Percentiles rank a stretch among this genome's conserved stretches.
These are phyloP conservation scores for Tetranychus truncatus DNA, from an alignment of 2,888 invertebrate species.

Conservation along the genomic window DNA sequence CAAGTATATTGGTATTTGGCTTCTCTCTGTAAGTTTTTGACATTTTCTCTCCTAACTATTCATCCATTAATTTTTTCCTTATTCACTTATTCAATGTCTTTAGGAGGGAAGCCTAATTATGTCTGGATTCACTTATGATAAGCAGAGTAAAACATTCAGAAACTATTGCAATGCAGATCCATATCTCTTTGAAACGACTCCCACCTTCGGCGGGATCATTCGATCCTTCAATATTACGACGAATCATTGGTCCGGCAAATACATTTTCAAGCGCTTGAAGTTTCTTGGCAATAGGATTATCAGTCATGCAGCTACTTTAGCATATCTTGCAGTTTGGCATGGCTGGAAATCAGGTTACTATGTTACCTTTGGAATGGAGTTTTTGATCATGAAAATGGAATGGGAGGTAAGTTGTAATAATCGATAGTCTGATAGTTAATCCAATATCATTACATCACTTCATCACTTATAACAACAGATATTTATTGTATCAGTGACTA, in stretches of 20 bases:
- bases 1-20: conserved; percentile 85
- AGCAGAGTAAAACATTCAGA: conserved; percentile 44
- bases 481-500: too few species aligned
- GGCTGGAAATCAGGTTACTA: conserved; percentile 88
- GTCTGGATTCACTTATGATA: conserved; percentile 50
- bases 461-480: too few species aligned
- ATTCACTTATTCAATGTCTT: neutral
- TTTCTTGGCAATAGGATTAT: conserved; percentile 60
- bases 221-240: conserved; percentile 87
- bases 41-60: neutral
- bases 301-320: conserved; percentile 62
- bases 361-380: conserved; percentile 75
- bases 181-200: conserved; percentile 58
- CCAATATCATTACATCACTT: too few species aligned
- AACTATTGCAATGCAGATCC: conserved; percentile 75
- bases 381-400: conserved; percentile 64
- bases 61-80: conserved; percentile 7
- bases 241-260: conserved; percentile 73
- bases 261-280: conserved; percentile 77
- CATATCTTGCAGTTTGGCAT: conserved; percentile 87
- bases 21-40: conserved; percentile 42
- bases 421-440: neutral
- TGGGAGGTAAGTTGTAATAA: conserved; percentile 43
- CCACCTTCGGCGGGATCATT: conserved; percentile 67
- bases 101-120: conserved; percentile 39